Percentiles rank a stretch among this genome's conserved stretches.
Evolutionary conservation across 2,888 invertebrate genomes (phyloP).

Genomic region (Netelia melanura): DNA sequence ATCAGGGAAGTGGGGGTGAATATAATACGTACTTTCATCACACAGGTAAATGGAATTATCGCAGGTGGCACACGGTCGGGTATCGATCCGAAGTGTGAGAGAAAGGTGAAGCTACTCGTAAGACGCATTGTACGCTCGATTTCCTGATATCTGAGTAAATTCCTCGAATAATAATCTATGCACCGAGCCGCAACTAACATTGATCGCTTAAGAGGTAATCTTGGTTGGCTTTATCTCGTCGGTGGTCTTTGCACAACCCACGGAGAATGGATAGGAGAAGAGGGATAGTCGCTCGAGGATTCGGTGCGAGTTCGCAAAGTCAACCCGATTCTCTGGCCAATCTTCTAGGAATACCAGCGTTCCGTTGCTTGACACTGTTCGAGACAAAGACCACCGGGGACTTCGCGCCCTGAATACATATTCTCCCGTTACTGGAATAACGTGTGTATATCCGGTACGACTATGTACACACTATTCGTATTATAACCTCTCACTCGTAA

Average conservation of each 20-base stretch:
- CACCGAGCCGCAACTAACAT: slow-evolving; percentile 10
- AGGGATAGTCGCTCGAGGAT: not conserved
- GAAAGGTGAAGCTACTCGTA: not conserved
- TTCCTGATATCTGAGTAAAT: slow-evolving; percentile 37
- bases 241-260: not conserved
- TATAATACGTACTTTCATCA: not conserved
- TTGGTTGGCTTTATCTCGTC: not conserved
- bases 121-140: slow-evolving; percentile 23
- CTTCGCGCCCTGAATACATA: not conserved
- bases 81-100: not conserved
- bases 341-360: not conserved
- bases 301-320: not conserved
- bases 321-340: not conserved
- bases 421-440: not conserved
- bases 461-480: not conserved
- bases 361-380: not conserved
- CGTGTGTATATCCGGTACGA: not conserved
- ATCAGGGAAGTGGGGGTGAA: not conserved
- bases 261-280: not conserved
- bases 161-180: slow-evolving; percentile 29
- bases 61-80: slow-evolving; percentile 24
- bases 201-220: not conserved
- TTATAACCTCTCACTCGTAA: not conserved
- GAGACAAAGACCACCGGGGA: not conserved
- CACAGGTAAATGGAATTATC: not conserved